Evolutionary conservation across 2,888 invertebrate genomes (phyloP), one percentile per base, ranked within the genome.

Genomic region (Archips crataeganus): DNA sequence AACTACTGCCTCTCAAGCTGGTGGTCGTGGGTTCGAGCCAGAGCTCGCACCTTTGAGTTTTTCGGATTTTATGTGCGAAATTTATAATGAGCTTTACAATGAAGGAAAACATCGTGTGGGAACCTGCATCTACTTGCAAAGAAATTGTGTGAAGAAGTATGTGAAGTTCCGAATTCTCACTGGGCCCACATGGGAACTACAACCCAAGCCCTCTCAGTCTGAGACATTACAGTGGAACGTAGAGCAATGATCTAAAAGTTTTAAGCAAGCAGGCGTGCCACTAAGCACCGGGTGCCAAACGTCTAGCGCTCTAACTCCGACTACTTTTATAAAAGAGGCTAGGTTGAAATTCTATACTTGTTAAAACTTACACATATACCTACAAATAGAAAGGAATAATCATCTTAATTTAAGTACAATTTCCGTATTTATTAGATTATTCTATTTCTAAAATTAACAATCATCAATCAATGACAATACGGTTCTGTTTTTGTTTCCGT

Each of bases 391-490:
- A 59, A 59, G 4, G 32, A 15, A 23, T 39, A 39, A 39, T 39
- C 39, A 13, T 49, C 49, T 13, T 11, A 49, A 6, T 49, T 49
- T 15, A 15, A 5, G 13, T 49, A 49, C 3, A 49, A 49, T 5
- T n/a, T 49, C n/a, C 13, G n/a, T n/a, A n/a, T 49, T 57, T 57
- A n/a, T 23, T 36, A 9, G 23, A 61, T 39, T n/a, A 15, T n/a
- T 39, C 2, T n/a, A 39, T 61, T 36, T 42, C 42, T 39, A 23
- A 47, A 47, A 23, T 39, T 42, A 60, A 45, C 47, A 51, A 49
- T 65, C 51, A 71, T 51, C 34, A 64, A 42, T 66, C 42, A 63
- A 72, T 63, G 51, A 51, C 34, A 67, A 62, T 57, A 45, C 59
- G 54, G 47, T 62, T 47, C 39, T 54, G n/a, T 62, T 67, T 66